A percentile compares a stretch with the other conserved stretches of the same genome.
Evolutionary conservation across 2,797 vertebrate genomes (phyloP).

Genomic region (Dendrocincla tyrannina): DNA sequence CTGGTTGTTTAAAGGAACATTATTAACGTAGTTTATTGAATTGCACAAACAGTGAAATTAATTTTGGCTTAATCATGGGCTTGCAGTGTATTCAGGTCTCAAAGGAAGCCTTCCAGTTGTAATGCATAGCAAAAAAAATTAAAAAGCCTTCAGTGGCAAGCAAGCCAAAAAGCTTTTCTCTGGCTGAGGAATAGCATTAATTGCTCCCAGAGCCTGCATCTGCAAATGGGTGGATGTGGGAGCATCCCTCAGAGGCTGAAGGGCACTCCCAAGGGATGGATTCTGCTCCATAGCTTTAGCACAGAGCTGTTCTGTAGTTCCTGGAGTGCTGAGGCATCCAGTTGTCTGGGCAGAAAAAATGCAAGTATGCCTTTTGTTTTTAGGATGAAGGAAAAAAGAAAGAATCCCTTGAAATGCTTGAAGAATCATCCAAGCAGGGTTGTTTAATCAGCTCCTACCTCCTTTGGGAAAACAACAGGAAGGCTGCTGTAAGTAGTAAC

Average conservation of each 20-base stretch:
- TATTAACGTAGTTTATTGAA: background rate
- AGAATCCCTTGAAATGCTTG: constrained; percentile 85
- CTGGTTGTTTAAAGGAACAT: background rate
- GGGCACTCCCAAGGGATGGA: background rate
- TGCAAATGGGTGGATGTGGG: background rate
- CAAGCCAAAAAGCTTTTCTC: background rate
- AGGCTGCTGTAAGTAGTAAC: constrained; percentile 82
- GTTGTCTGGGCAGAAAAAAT: background rate
- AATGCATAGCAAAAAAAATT: background rate
- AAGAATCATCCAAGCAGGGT: constrained; percentile 87
- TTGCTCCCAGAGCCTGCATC: background rate
- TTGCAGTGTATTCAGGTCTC: background rate
- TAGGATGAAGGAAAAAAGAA: constrained; percentile 85
- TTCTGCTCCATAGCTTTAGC: background rate
- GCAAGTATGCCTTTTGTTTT: background rate
- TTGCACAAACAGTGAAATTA: background rate
- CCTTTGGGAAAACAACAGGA: constrained; percentile 89
- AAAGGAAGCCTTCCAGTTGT: background rate
- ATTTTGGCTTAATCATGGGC: background rate
- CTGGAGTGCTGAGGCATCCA: background rate
- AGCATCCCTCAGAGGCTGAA: background rate
- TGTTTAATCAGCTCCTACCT: constrained; percentile 92
- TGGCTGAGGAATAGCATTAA: background rate
- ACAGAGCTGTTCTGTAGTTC: background rate
- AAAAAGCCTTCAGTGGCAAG: background rate